A percentile compares a stretch with the other conserved stretches of the same genome.
phyloP scores from a whole-genome alignment of 1,140 invertebrate species.

The Macrotrachela quadricornifera region DNA sequence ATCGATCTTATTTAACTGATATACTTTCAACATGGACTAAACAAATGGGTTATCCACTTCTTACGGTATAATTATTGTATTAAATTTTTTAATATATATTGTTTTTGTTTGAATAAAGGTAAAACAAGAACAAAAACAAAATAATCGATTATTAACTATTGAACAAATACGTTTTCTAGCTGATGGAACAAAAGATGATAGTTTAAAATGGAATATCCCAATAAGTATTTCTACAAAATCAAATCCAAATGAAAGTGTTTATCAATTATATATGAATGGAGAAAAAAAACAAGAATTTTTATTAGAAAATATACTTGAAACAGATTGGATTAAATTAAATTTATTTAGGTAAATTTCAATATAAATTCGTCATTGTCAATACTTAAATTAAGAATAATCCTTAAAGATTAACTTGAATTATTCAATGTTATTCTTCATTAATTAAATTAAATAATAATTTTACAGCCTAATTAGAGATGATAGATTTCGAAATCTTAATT shows the following conservation, averaged over 20 bases:
- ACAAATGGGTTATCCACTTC: conserved; percentile 40
- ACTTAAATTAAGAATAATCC: no score
- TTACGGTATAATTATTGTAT: neutral
- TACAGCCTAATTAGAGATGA: no score
- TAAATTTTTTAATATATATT: conserved; percentile 16
- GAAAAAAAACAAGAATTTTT: neutral
- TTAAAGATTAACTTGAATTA: no score
- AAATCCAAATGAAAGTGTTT: no score
- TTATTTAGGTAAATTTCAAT: no score
- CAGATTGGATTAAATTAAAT: conserved; percentile 8
- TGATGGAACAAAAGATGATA: conserved; percentile 33
- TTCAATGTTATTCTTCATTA: no score
- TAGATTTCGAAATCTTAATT: no score
- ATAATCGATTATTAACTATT: conserved; percentile 45
- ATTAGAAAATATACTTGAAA: neutral
- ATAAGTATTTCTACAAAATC: conserved; percentile 3
- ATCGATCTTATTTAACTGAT: conserved; percentile 54
- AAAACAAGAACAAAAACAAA: neutral
- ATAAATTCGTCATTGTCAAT: no score
- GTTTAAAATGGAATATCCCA: conserved; percentile 57
- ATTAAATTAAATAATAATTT: no score
- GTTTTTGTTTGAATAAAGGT: no score
- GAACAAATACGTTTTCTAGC: conserved; percentile 66
- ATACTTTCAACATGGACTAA: conserved; percentile 87
- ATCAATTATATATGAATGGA: neutral